Conservation (phyloP, 2,797 vertebrate species). For the Eptatretus atami region DNA sequence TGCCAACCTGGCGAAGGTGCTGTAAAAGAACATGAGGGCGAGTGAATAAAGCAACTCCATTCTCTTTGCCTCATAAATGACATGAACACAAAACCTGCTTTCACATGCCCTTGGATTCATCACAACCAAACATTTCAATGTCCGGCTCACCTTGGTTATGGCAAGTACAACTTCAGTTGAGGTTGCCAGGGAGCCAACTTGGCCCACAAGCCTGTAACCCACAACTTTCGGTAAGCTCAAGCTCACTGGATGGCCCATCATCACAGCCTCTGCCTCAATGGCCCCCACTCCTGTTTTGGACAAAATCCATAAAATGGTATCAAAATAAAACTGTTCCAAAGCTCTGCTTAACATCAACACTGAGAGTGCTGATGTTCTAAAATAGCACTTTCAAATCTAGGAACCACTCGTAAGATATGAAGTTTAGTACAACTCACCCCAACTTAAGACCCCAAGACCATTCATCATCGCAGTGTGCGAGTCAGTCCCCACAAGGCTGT, state of each 20-base stretch:
- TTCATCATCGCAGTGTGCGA: constrained; percentile 96
- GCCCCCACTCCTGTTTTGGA: constrained; percentile 47
- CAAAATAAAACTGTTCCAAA: neutral
- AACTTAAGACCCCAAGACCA: constrained; percentile 69
- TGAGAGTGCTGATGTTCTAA: neutral
- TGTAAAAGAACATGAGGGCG: constrained; percentile 10
- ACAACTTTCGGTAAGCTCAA: constrained; percentile 89
- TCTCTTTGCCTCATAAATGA: neutral
- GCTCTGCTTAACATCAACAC: neutral
- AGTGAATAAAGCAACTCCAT: no score
- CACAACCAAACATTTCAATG: neutral
- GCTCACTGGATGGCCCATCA: constrained; percentile 89
- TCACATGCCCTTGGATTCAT: neutral
- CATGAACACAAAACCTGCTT: neutral
- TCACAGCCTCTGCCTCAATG: constrained; percentile 88
- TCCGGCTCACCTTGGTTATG: constrained; percentile 49
- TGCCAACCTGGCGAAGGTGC: constrained; percentile 53
- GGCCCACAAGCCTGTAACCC: constrained; percentile 45
- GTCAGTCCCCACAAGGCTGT: constrained; percentile 87
- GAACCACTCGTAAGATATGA: no score
- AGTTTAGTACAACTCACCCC: constrained; percentile 28
- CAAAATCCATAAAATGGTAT: neutral
- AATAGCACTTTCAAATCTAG: no score
- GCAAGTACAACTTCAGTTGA: constrained; percentile 95
- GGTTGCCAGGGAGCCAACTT: constrained; percentile 39